Conservation (phyloP, 64 coral and sea anemone genomes). For the Dendrophyllia cribrosa region DNA sequence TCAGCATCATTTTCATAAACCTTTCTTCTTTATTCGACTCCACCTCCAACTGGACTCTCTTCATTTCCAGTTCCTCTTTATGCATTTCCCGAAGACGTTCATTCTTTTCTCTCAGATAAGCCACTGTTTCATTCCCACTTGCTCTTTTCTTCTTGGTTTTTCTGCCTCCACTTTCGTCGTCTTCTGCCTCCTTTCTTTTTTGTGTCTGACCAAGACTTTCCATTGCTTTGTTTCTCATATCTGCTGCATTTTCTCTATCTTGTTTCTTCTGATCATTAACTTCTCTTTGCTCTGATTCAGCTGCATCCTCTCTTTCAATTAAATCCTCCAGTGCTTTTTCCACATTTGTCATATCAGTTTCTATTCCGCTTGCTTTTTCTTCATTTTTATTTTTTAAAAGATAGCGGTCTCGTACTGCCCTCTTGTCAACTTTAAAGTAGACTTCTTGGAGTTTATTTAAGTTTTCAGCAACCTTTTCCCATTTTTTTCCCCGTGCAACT, state of each 20-base stretch:
- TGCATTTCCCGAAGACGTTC: neutral
- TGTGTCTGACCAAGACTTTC: neutral
- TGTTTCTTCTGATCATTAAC: constrained; percentile 1
- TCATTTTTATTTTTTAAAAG: too few relatives aligned
- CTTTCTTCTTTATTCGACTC: neutral
- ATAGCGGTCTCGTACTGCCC: constrained; percentile 42
- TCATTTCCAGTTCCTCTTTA: neutral
- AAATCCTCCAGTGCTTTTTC: neutral
- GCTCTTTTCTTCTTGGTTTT: neutral
- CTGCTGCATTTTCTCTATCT: neutral
- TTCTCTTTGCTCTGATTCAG: neutral
- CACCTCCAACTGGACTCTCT: neutral
- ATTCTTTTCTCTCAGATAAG: neutral
- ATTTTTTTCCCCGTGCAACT: constrained; percentile 49
- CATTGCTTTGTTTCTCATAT: neutral
- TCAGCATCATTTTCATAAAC: neutral
- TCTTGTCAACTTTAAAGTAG: constrained; percentile 64
- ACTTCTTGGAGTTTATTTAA: constrained; percentile 55
- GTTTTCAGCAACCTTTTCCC: constrained; percentile 69
- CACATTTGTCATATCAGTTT: neutral
- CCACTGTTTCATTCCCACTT: neutral
- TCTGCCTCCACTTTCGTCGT: neutral
- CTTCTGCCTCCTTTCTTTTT: neutral
- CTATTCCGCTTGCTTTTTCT: neutral
- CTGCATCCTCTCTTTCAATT: constrained; percentile 11